Percentiles rank a stretch among this genome's conserved stretches.
Conservation (phyloP, 2,797 vertebrate genomes). For the Periparus ater region DNA sequence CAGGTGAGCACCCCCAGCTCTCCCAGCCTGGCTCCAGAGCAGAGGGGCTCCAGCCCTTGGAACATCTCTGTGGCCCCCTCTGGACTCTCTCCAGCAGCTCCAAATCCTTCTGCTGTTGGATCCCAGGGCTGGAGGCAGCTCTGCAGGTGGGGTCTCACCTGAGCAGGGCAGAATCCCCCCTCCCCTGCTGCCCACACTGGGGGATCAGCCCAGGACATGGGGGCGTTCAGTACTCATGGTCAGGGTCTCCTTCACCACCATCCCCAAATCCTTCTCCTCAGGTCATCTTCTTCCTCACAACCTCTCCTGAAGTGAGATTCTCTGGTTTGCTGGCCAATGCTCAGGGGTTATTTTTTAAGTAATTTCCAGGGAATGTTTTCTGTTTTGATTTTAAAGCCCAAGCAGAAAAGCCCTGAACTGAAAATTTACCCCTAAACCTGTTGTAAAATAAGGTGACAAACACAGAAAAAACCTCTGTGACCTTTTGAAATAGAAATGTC, state of each 20-base stretch:
- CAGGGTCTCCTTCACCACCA: neutral
- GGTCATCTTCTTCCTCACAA: neutral
- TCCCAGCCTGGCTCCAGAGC: neutral
- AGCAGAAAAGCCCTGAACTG: neutral
- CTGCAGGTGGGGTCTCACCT: neutral
- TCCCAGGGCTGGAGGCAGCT: fast-evolving
- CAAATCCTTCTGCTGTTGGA: fast-evolving
- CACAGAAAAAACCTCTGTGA: neutral
- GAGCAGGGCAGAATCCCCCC: fast-evolving
- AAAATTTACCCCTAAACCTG: neutral
- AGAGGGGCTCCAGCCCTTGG: neutral
- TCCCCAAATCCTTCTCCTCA: neutral
- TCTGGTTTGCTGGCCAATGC: neutral
- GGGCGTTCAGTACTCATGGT: neutral
- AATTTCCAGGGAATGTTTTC: neutral
- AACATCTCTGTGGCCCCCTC: fast-evolving
- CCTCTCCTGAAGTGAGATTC: neutral
- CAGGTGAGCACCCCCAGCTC: neutral
- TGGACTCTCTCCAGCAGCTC: neutral
- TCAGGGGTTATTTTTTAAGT: neutral
- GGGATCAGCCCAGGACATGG: neutral
- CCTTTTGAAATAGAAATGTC: neutral
- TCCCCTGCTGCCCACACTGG: neutral
- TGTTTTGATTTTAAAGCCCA: neutral
- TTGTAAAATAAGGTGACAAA: neutral